Evolutionary conservation across 2,797 vertebrate genomes (phyloP).

Genomic region (Chaunax sp.): DNA sequence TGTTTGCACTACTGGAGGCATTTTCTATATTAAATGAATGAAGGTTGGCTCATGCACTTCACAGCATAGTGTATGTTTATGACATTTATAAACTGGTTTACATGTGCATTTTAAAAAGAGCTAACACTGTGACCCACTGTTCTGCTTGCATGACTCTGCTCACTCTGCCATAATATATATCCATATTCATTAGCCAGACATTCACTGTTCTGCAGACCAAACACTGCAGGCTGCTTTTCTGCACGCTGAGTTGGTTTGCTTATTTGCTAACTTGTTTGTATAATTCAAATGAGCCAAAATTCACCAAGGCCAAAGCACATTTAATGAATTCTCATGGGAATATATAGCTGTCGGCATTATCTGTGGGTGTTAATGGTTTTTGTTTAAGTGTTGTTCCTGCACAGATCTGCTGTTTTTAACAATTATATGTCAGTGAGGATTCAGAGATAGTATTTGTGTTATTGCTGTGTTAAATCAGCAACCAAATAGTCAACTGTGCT

Average conservation of each 20-base stretch:
- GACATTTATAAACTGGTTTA: constrained; percentile 12
- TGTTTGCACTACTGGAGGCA: background rate
- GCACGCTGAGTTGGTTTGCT: constrained; percentile 24
- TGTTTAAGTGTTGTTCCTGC: constrained; percentile 31
- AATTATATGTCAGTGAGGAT: constrained; percentile 13
- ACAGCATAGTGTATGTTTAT: background rate
- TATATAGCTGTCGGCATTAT: constrained; percentile 30
- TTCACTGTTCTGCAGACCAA: constrained; percentile 46
- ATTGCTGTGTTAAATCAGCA: constrained; percentile 14
- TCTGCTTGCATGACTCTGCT: constrained; percentile 44
- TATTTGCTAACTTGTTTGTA: constrained; percentile 67
- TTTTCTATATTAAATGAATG: background rate
- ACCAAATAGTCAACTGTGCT: constrained; percentile 14
- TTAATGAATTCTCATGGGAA: constrained; percentile 60
- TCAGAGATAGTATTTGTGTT: constrained; percentile 7
- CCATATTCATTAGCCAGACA: constrained; percentile 63
- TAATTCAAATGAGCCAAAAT: constrained; percentile 48
- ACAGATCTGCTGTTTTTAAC: constrained; percentile 1
- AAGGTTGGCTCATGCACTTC: background rate
- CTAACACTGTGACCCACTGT: constrained; percentile 4
- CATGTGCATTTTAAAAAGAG: constrained; percentile 18
- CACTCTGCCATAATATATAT: constrained; percentile 55
- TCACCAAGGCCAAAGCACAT: constrained; percentile 25
- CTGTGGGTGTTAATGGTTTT: constrained; percentile 50
- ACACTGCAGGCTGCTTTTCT: constrained; percentile 53